These are phyloP conservation scores for Cichladusa arquata DNA, from an alignment of 2,113 vertebrate species.

Conservation along the genomic window DNA sequence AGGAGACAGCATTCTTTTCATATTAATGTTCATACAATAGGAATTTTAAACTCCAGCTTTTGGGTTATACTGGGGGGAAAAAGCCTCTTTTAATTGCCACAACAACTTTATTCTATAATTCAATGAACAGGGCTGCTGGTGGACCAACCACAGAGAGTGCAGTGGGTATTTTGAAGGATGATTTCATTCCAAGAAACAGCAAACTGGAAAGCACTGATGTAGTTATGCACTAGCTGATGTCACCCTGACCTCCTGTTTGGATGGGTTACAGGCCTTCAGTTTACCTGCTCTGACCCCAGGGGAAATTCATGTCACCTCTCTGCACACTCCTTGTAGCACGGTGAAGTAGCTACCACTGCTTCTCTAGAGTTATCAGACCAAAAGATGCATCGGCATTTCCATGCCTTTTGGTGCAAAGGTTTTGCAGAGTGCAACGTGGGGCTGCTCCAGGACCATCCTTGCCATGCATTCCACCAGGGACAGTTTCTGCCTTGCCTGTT, in stretches of 20 bases:
- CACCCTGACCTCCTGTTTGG: background rate
- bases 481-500: background rate
- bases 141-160: background rate
- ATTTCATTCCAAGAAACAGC: background rate
- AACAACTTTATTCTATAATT: background rate
- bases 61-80: background rate
- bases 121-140: background rate
- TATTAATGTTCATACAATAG: conserved; percentile 71
- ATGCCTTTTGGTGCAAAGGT: background rate
- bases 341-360: background rate
- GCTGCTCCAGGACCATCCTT: background rate
- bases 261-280: background rate
- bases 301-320: background rate
- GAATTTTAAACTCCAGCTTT: conserved; percentile 49
- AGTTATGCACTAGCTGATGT: background rate
- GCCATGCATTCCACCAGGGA: background rate
- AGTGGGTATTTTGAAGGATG: background rate
- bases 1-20: conserved; percentile 72
- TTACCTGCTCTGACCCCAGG: background rate
- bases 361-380: background rate
- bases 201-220: background rate
- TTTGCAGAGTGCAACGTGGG: background rate
- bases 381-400: background rate
- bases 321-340: background rate
- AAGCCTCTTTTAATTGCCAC: background rate